Evolutionary conservation across 2,113 vertebrate species (phyloP), one percentile per base, ranked within the genome.

Genomic region (Abramis brama): DNA sequence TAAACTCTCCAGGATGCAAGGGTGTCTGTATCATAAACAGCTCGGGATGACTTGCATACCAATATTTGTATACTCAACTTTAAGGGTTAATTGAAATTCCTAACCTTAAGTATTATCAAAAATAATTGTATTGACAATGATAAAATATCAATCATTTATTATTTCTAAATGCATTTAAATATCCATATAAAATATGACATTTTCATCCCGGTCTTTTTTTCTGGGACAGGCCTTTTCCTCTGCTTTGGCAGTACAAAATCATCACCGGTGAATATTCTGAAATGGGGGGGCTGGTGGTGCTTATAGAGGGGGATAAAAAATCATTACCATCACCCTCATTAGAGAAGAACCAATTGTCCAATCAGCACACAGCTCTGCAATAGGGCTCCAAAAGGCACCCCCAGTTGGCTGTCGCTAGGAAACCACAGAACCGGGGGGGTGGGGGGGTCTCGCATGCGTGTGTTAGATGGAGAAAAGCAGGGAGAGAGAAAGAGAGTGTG

Each of bases 381-480:
- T 84, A 91, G 91, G 91, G 93, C 93, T 94, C 91, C 92, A 76
- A 79, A 90, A 91, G 90, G 74, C 66, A 82, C 80, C 92, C 83
- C 92, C 90, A 82, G 90, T 95, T 95, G 95, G 94, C 92, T 94
- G 94, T 95, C 90, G 94, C 94, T 95, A 95, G 93, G 94, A 93
- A 92, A 95, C 94, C 93, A 94, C 91, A 94, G 95, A 94, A 94
- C 94, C 91, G 94, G 92, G 94, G 94, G 82, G 79, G 92, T 92
- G 79, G 80, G 90, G 39, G 91, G 91, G 50, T 15, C 5, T 57
- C 91, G 93, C 89, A 89, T 90, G 92, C 90, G 84, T 79, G 74
- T 85, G 87, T 87, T 88, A 91, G 92, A 92, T 91, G 88, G 85
- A 82, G 88, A 85, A 91, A 79, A 90, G 66, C 57, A 79, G 76